Conservation (phyloP, 2,888 invertebrate species). For the Trachelus iudaicus region DNA sequence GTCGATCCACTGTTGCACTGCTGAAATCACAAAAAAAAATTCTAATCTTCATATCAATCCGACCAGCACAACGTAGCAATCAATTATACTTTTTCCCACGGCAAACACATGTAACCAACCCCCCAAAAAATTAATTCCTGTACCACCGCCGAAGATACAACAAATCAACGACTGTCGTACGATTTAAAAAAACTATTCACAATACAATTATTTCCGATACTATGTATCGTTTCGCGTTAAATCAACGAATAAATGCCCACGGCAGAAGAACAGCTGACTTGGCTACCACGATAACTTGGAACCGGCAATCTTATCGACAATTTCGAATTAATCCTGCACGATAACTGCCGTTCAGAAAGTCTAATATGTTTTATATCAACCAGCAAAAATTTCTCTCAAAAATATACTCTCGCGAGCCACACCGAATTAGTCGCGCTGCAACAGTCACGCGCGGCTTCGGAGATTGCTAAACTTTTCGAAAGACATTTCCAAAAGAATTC, state of each 20-base stretch:
- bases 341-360: not conserved
- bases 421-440: not conserved
- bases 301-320: not conserved
- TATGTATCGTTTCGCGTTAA: not conserved
- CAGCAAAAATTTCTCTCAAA: too few species aligned
- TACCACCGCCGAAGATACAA: too few species aligned
- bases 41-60: not conserved
- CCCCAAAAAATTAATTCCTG: not conserved
- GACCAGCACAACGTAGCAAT: not conserved
- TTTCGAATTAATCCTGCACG: not conserved
- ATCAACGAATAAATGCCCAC: not conserved
- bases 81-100: not conserved
- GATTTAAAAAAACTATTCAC: not conserved
- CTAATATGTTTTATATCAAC: too few species aligned
- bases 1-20: conserved; percentile 59
- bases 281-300: not conserved
- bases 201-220: not conserved
- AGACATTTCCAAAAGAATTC: not conserved
- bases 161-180: too few species aligned
- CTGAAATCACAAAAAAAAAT: conserved; percentile 31
- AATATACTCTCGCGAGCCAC: too few species aligned
- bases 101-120: not conserved
- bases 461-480: not conserved
- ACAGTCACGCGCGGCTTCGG: not conserved
- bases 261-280: not conserved